Percentiles rank a stretch among this genome's conserved stretches.
Evolutionary conservation across 2,797 vertebrate genomes (phyloP).

Genomic region (Gallirallus australis): DNA sequence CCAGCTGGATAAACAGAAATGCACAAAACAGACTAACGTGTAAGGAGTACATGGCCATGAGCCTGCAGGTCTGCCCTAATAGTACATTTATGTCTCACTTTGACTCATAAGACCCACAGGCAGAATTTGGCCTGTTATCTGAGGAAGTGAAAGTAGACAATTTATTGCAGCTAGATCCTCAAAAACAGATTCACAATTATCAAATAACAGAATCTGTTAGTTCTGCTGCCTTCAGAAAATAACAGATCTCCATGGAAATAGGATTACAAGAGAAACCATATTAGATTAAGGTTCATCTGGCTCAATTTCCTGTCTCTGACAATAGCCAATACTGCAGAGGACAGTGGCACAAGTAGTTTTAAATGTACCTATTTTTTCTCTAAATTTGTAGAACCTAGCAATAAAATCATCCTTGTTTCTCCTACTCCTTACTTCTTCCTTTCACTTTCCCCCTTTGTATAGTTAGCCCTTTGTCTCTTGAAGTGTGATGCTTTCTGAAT

Average conservation of each 20-base stretch:
- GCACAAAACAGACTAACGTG: neutral
- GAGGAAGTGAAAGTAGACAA: conserved; percentile 2
- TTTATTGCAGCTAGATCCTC: conserved; percentile 43
- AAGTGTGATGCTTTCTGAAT: neutral
- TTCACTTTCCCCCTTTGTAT: neutral
- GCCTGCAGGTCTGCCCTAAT: neutral
- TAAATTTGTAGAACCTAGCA: neutral
- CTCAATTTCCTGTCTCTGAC: conserved; percentile 43
- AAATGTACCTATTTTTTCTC: neutral
- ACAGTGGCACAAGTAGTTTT: neutral
- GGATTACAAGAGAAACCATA: conserved; percentile 47
- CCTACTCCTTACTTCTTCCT: neutral
- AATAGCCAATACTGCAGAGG: conserved; percentile 31
- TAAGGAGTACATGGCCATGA: neutral
- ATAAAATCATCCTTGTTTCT: neutral
- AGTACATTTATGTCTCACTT: neutral
- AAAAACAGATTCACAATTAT: conserved; percentile 63
- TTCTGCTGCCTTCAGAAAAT: conserved; percentile 53
- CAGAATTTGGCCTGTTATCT: conserved; percentile 40
- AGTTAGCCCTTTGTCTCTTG: neutral
- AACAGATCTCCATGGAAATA: conserved; percentile 59
- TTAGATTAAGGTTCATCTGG: conserved; percentile 53
- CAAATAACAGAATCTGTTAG: conserved; percentile 63
- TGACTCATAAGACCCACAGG: neutral
- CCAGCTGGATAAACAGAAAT: neutral